Base-by-base conservation (phyloP, 2,797 vertebrate species). In the Tenualosa thibaudeaui region DNA sequence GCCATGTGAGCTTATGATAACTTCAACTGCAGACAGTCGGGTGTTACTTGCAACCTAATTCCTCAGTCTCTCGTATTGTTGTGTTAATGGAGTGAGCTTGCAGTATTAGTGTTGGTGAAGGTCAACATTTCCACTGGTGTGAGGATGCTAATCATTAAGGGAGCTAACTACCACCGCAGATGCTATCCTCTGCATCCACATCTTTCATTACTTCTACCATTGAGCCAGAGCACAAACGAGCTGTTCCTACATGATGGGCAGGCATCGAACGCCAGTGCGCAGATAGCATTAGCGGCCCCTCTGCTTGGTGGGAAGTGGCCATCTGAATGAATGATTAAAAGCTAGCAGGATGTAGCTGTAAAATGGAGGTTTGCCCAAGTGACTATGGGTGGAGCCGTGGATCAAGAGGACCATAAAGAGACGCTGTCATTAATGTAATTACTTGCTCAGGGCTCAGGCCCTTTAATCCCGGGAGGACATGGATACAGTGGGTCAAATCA, bases 241-340 rank as follows among this genome's bases (percentile, higher is more conserved):
- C 71, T 40, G 43, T 46, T 43, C 37, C 71, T 40, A 78, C 71
- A 78, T 78, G 40, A 22, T 78, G 71, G 71, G 15, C 5, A 78
- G 71, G 71, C 71, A 78, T 78, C 17, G 71, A 78, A 46, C 40
- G 71, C 17, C 40, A 78, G 71, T 6, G 40, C 71, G 17, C 40
- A 46, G 40, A 78, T 78, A 78, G 40, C 71, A 78, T 78, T 78
- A 78, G 17, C 17, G 71, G 40, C 71, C 71, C 40, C 71, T 78
- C 17, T 5, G 37, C 71, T 75, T 26, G 71, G 71, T 43, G 40
- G 40, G 13, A 46, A 78, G 71, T 46, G 71, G 37, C 37, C 37
- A 78, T 78, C 17, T 7, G 40, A 78, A 46, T 46, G 71, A 40
- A 17, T 78, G 71, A 78, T 78, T 46, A 78, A 78, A 78, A 78